Evolutionary conservation across 2,113 vertebrate genomes (phyloP).

Genomic region (Sapayoa aenigma): DNA sequence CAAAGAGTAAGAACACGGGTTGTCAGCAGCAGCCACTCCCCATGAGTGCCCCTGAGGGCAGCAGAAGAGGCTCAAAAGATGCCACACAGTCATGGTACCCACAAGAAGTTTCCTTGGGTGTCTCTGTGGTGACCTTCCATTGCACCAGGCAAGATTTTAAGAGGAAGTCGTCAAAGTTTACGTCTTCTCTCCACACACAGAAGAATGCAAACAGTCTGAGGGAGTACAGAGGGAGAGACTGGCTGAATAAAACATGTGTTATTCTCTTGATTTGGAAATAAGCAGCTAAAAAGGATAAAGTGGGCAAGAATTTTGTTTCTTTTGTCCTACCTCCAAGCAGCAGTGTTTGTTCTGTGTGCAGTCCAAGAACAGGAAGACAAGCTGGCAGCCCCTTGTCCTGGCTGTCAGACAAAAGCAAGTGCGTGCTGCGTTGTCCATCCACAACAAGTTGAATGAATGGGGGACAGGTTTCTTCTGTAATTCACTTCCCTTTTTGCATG

Average conservation of each 20-base stretch:
- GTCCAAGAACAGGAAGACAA: background rate
- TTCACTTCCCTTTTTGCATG: background rate
- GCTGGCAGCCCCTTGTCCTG: background rate
- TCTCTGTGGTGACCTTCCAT: background rate
- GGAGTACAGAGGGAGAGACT: background rate
- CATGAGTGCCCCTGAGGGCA: background rate
- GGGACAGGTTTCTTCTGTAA: background rate
- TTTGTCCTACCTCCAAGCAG: background rate
- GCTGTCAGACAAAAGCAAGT: background rate
- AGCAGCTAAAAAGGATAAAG: background rate
- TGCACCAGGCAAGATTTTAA: background rate
- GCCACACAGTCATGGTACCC: fast-evolving
- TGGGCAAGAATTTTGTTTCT: background rate
- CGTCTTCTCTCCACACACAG: background rate
- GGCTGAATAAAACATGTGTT: background rate
- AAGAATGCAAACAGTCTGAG: background rate
- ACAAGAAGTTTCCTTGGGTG: background rate
- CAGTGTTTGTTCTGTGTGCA: background rate
- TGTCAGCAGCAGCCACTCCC: background rate
- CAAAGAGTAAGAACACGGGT: background rate
- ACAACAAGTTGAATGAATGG: fast-evolving
- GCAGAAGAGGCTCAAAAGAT: fast-evolving
- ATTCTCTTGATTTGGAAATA: background rate
- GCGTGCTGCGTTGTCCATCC: fast-evolving
- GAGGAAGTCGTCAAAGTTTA: background rate